Percentiles rank a stretch among this genome's conserved stretches.
Evolutionary conservation across 2,797 vertebrate genomes (phyloP).

Genomic region (Myotis myotis): DNA sequence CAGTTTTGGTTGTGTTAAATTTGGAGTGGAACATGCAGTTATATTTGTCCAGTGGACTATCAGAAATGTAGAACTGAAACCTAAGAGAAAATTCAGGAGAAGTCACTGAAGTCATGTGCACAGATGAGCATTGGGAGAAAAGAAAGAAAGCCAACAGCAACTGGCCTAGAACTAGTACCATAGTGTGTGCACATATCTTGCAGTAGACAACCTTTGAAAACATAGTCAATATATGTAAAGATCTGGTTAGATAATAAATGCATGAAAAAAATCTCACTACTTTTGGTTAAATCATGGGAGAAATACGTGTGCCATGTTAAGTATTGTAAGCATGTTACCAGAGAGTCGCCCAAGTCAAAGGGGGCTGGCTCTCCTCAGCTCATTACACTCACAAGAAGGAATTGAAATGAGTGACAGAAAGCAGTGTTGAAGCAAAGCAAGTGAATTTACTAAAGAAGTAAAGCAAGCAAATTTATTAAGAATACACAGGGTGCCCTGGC

Average conservation of each 20-base stretch:
- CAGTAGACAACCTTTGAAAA: background rate
- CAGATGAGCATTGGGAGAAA: background rate
- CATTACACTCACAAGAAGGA: background rate
- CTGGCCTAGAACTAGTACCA: background rate
- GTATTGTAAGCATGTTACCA: background rate
- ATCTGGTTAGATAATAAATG: background rate
- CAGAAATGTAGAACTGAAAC: slow-evolving; percentile 26
- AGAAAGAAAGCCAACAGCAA: background rate
- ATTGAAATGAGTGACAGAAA: background rate
- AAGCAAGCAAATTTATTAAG: background rate
- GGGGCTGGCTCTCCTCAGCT: background rate
- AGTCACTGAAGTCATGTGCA: background rate
- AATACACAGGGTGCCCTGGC: background rate
- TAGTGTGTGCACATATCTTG: background rate
- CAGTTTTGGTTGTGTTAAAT: background rate
- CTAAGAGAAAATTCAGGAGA: background rate
- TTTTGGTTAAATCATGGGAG: slow-evolving; percentile 14
- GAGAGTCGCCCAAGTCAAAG: background rate
- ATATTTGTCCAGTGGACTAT: background rate
- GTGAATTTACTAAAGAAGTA: background rate
- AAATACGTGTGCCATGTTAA: background rate
- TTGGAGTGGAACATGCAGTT: background rate
- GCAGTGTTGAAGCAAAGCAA: background rate
- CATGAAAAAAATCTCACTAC: background rate
- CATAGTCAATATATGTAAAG: background rate